phyloP scores from a whole-genome alignment of 2,888 invertebrate genomes.

The Liopterus haemorrhoidalis region DNA sequence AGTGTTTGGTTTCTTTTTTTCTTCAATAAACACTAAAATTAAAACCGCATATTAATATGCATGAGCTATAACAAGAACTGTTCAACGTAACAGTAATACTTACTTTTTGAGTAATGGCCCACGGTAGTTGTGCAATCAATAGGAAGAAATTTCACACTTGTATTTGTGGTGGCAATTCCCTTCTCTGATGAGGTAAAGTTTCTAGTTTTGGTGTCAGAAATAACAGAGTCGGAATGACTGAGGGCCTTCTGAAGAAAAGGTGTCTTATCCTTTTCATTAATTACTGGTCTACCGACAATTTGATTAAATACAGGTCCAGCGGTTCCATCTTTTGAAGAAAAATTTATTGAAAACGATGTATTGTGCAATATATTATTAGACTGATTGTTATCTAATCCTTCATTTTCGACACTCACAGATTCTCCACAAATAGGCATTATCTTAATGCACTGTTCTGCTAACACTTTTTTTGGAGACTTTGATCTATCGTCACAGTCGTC shows the following conservation, averaged over 20 bases:
- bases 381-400: constrained; percentile 10
- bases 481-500: constrained; percentile 7
- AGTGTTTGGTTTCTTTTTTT: constrained; percentile 17
- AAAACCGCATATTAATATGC: constrained; percentile 1
- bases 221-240: no score
- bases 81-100: not conserved
- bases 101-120: constrained; percentile 19
- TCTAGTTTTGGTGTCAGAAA: no score
- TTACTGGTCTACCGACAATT: no score
- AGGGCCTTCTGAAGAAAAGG: no score
- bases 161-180: no score
- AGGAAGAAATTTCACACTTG: constrained; percentile 16
- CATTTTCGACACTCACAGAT: constrained; percentile 2
- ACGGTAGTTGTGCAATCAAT: constrained; percentile 12
- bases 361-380: constrained; percentile 1
- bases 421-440: constrained; percentile 15
- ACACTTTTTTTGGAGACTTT: constrained; percentile 7
- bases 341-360: constrained; percentile 13
- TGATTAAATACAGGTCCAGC: no score
- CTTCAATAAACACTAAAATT: constrained; percentile 15
- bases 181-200: no score
- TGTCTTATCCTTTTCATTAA: no score
- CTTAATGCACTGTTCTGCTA: constrained; percentile 14
- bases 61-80: not conserved
- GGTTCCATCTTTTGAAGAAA: constrained; percentile 9